These are phyloP conservation scores for Sinhomidia bicolor DNA, from an alignment of 2,888 invertebrate genomes.

Conservation along the genomic window DNA sequence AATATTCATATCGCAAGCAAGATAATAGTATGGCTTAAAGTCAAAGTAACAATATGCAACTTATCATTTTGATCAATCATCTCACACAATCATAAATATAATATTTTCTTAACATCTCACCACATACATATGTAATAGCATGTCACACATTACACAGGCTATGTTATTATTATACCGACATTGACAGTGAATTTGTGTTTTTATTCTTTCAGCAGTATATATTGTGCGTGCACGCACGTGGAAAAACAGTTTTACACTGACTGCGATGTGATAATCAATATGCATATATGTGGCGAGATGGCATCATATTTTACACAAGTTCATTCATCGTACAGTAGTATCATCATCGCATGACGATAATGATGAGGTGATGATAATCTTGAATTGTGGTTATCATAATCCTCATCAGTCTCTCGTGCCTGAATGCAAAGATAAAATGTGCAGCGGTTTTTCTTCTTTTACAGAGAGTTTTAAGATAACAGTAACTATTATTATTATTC, in stretches of 20 bases:
- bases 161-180: not conserved
- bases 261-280: too few species aligned
- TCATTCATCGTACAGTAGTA: too few species aligned
- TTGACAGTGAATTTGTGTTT: slow-evolving; percentile 15
- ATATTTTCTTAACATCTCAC: not conserved
- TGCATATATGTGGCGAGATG: not conserved
- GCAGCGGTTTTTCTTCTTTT: too few species aligned
- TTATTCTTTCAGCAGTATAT: not conserved
- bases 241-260: too few species aligned
- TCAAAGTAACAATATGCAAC: too few species aligned
- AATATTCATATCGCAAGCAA: too few species aligned
- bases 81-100: not conserved
- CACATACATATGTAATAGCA: not conserved
- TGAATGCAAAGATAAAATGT: not conserved
- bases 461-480: too few species aligned
- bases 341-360: too few species aligned
- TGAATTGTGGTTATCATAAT: not conserved
- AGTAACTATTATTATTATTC: too few species aligned
- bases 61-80: too few species aligned
- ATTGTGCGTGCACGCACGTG: not conserved
- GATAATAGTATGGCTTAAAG: too few species aligned
- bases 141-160: not conserved
- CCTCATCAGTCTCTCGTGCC: not conserved
- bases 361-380: too few species aligned
- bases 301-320: not conserved